Conservation (phyloP, 92 coral and sea anemone species). For the Blastomussa wellsi region DNA sequence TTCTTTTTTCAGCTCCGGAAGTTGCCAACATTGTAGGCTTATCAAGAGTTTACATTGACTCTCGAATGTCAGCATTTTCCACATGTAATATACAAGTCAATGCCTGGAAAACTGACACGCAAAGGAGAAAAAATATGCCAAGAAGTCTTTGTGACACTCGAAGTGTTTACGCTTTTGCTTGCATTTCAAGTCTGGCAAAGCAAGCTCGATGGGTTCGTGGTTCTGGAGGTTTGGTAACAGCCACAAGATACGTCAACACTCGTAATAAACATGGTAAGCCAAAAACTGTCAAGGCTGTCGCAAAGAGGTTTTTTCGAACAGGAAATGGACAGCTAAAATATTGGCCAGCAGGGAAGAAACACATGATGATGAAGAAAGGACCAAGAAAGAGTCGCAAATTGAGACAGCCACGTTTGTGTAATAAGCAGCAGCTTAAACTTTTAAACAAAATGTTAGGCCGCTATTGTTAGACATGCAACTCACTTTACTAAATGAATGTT, state of each 20-base stretch:
- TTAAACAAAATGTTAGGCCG: conserved; percentile 95
- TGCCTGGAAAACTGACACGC: neutral
- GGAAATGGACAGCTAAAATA: conserved; percentile 91
- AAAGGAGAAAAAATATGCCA: neutral
- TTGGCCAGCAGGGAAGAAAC: conserved; percentile 91
- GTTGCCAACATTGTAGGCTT: neutral
- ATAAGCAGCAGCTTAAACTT: conserved; percentile 83
- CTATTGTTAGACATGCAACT: neutral
- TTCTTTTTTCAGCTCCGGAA: neutral
- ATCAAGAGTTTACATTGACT: neutral
- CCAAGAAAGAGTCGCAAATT: conserved; percentile 77
- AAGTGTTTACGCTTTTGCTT: conserved; percentile 10
- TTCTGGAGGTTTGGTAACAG: neutral
- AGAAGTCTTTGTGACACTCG: neutral
- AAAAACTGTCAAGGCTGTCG: conserved; percentile 97
- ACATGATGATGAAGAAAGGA: conserved; percentile 82
- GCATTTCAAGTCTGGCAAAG: neutral
- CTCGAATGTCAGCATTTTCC: neutral
- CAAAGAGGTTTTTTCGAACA: conserved; percentile 86
- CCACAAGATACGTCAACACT: conserved; percentile 43
- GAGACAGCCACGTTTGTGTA: conserved; percentile 81
- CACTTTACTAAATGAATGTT: too few species aligned
- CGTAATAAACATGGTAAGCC: conserved; percentile 88
- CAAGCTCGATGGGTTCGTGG: neutral
- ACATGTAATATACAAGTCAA: neutral